phyloP scores from a whole-genome alignment of 1,140 invertebrate species.

The Campoletis sonorensis region DNA sequence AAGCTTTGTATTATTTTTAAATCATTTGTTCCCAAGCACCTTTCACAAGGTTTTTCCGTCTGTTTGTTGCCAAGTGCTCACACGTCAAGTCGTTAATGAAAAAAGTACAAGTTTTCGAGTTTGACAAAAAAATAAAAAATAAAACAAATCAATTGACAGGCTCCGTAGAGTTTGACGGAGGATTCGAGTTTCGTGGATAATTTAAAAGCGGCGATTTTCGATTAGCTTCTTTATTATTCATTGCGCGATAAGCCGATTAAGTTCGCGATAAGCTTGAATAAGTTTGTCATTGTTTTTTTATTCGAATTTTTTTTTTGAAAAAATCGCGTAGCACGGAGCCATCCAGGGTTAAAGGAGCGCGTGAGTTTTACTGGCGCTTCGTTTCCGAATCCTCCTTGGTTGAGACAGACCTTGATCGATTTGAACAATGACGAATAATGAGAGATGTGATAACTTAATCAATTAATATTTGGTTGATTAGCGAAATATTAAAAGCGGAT shows the following conservation, averaged over 20 bases:
- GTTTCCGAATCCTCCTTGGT: constrained; percentile 60
- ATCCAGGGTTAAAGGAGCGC: constrained; percentile 10
- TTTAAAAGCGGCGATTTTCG: not conserved
- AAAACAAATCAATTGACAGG: not conserved
- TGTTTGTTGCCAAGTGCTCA: not conserved
- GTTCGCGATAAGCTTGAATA: not conserved
- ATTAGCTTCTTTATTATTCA: not conserved
- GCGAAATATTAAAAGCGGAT: constrained; percentile 58
- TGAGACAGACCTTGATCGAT: constrained; percentile 65
- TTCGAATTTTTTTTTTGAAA: constrained; percentile 1
- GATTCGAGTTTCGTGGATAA: not conserved
- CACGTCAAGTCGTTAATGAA: not conserved
- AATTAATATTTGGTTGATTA: constrained; percentile 63
- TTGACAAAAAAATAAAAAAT: not conserved
- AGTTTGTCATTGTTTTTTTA: not conserved
- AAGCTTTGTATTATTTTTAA: not conserved
- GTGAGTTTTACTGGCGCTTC: constrained; percentile 56
- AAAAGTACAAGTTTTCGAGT: not conserved
- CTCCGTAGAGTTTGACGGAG: not conserved
- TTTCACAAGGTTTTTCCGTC: constrained; percentile 24
- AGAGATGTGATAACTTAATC: constrained; percentile 55
- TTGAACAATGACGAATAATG: constrained; percentile 52
- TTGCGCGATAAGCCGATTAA: constrained; percentile 21
- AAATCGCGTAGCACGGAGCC: constrained; percentile 14
- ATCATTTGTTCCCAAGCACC: constrained; percentile 52